Evolutionary conservation across 1,140 invertebrate genomes (phyloP).

Genomic region (Bilobella aurantiaca): DNA sequence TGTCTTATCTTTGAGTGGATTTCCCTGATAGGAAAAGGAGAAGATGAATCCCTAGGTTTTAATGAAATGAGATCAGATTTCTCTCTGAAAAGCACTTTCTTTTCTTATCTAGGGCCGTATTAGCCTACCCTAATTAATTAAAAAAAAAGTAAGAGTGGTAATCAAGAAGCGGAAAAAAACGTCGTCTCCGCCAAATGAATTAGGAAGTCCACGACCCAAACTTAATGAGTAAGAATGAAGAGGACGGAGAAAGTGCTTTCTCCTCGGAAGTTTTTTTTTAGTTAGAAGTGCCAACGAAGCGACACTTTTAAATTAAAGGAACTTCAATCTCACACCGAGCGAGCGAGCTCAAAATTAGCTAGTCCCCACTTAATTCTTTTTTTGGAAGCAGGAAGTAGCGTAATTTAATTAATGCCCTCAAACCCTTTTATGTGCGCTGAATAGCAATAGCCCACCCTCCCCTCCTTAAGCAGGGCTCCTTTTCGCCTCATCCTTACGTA

Average conservation of each 20-base stretch:
- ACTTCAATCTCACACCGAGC: background rate
- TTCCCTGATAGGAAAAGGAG: background rate
- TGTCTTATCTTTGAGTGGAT: too few species aligned
- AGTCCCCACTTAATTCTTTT: background rate
- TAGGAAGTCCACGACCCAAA: background rate
- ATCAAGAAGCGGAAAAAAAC: background rate
- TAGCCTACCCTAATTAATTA: slow-evolving; percentile 28
- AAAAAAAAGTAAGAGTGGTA: slow-evolving; percentile 26
- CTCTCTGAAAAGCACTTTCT: background rate
- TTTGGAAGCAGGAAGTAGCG: background rate
- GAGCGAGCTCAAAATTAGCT: background rate
- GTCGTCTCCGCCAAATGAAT: slow-evolving; percentile 4
- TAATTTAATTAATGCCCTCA: background rate
- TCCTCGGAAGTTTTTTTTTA: too few species aligned
- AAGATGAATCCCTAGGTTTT: background rate
- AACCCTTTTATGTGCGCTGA: background rate
- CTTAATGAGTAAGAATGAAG: background rate
- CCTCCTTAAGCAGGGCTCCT: background rate
- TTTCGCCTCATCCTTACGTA: slow-evolving; percentile 50
- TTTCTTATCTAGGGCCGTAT: slow-evolving; percentile 10
- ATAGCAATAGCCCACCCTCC: background rate
- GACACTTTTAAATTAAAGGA: background rate
- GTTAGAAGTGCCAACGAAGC: too few species aligned
- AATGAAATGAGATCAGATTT: background rate
- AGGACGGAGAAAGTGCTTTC: background rate